Conservation (phyloP, 2,113 vertebrate species). For the Todiramphus chloris region DNA sequence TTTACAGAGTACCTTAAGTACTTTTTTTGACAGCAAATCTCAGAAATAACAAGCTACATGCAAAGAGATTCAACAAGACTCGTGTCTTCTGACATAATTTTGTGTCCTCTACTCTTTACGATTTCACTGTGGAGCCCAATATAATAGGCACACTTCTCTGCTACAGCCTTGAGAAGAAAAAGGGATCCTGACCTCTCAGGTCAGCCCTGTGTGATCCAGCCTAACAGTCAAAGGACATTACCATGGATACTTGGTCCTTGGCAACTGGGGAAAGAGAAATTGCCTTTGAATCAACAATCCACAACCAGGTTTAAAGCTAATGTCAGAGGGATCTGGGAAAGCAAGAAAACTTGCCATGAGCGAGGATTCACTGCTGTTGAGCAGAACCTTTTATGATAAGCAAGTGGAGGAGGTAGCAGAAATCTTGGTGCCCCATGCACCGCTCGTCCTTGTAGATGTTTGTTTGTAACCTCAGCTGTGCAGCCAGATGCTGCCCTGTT, state of each 20-base stretch:
- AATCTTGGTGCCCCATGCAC: background rate
- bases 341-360: background rate
- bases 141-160: background rate
- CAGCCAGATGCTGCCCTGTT: background rate
- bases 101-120: background rate
- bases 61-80: background rate
- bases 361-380: background rate
- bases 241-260: background rate
- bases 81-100: background rate
- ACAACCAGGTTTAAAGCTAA: background rate
- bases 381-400: background rate
- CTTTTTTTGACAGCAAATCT: background rate
- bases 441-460: background rate
- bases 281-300: background rate
- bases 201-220: background rate
- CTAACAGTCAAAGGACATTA: background rate
- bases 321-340: background rate
- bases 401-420: background rate
- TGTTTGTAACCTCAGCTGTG: background rate
- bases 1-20: background rate
- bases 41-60: background rate
- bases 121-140: background rate
- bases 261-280: background rate
- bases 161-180: background rate
- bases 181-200: background rate